Evolutionary conservation across 2,797 vertebrate genomes (phyloP).

Genomic region (Vipera latastei): DNA sequence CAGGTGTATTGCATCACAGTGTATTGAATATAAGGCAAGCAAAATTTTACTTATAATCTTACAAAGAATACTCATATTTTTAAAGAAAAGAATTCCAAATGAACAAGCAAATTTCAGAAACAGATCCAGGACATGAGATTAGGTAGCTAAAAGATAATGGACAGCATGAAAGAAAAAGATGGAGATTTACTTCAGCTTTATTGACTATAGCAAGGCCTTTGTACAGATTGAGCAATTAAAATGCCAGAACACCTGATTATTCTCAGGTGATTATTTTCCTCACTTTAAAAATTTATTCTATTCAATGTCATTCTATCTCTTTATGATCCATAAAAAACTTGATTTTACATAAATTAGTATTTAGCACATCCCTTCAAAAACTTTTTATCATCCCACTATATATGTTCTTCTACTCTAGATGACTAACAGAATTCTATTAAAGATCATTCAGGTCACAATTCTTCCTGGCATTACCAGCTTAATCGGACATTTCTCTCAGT

Average conservation of each 20-base stretch:
- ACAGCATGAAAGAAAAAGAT: background rate
- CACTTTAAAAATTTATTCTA: background rate
- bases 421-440: background rate
- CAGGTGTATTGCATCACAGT: too few relatives aligned
- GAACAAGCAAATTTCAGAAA: background rate
- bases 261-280: background rate
- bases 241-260: background rate
- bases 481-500: background rate
- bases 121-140: background rate
- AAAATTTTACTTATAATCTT: background rate
- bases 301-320: background rate
- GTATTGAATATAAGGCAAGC: background rate
- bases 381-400: background rate
- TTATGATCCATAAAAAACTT: background rate
- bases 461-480: background rate
- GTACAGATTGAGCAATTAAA: background rate
- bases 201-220: background rate
- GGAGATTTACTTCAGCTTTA: background rate
- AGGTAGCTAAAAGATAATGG: background rate
- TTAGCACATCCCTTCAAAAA: background rate
- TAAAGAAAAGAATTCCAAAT: background rate
- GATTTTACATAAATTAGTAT: background rate
- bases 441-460: background rate
- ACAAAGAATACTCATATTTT: background rate
- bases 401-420: background rate